Evolutionary conservation across 53 echinoderm and acorn worm genomes (phyloP).

Genomic region (Patiria pectinifera): DNA sequence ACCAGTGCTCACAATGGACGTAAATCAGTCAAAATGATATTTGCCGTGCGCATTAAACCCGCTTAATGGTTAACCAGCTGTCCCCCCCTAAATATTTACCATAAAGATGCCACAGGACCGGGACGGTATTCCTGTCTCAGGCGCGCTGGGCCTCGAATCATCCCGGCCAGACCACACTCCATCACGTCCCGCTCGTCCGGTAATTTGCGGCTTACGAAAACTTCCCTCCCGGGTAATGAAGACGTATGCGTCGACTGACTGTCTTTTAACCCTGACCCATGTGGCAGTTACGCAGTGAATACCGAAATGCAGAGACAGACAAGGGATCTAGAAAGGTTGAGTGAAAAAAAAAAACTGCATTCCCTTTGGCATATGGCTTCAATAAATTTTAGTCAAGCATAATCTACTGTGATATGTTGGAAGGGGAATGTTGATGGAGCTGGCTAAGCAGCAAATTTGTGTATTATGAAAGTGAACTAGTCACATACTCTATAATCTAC

Average conservation of each 20-base stretch:
- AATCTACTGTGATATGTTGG: background rate
- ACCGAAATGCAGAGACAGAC: background rate
- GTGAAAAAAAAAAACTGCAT: background rate
- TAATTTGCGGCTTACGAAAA: slow-evolving; percentile 18
- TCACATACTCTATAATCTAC: too few relatives aligned
- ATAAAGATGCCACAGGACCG: background rate
- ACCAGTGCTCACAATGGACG: background rate
- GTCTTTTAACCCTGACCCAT: slow-evolving; percentile 35
- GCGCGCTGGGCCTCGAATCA: slow-evolving; percentile 43
- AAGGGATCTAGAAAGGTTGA: background rate
- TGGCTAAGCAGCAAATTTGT: too few relatives aligned
- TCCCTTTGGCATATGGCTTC: slow-evolving; percentile 31
- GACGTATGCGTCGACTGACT: background rate
- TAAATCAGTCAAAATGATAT: background rate
- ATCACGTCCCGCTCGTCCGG: background rate
- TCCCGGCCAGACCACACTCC: background rate
- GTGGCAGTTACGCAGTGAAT: background rate
- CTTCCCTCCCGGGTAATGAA: slow-evolving; percentile 48
- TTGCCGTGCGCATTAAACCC: background rate
- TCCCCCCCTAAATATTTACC: slow-evolving; percentile 14
- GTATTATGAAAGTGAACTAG: too few relatives aligned
- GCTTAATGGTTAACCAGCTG: slow-evolving; percentile 10
- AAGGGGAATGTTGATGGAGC: too few relatives aligned
- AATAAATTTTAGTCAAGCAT: background rate
- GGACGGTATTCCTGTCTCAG: slow-evolving; percentile 2